Percentiles rank a stretch among this genome's conserved stretches.
Conservation (phyloP, 2,888 invertebrate species). For the Folsomia candida region DNA sequence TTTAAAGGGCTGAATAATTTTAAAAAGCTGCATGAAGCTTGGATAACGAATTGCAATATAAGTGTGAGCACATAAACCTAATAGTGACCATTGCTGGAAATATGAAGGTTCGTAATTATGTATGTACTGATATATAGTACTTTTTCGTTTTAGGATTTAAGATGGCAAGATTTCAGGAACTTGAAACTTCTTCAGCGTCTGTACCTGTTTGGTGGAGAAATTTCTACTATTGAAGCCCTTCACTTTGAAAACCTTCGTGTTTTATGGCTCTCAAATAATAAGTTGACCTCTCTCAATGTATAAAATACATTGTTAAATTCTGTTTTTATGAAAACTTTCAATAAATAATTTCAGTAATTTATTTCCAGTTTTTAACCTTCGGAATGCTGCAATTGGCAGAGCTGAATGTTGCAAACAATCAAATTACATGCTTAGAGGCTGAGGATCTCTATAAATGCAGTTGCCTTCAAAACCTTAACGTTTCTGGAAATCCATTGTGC, state of each 20-base stretch:
- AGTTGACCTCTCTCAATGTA: conserved; percentile 42
- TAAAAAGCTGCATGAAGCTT: conserved; percentile 42
- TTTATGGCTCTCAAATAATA: conserved; percentile 46
- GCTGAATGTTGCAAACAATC: conserved; percentile 46
- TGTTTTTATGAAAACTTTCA: conserved; percentile 10
- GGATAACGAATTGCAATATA: conserved; percentile 45
- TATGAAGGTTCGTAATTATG: background rate
- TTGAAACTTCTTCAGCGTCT: conserved; percentile 40
- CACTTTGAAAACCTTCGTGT: conserved; percentile 41
- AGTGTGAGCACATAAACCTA: conserved; percentile 17
- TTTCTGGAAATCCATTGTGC: conserved; percentile 49
- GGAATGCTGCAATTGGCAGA: conserved; percentile 43
- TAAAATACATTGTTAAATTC: background rate
- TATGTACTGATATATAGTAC: background rate
- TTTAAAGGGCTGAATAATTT: conserved; percentile 46
- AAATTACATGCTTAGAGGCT: conserved; percentile 40
- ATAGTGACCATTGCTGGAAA: background rate
- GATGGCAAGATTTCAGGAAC: conserved; percentile 38
- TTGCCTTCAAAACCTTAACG: conserved; percentile 39
- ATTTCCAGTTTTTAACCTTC: conserved; percentile 45
- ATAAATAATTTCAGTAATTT: background rate
- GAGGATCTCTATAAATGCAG: conserved; percentile 44
- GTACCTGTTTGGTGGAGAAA: conserved; percentile 44
- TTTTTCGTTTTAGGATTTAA: conserved; percentile 32
- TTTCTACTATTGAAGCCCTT: conserved; percentile 43